These are phyloP conservation scores for Urophycis tenuis DNA, from an alignment of 2,797 vertebrate genomes.

Conservation along the genomic window DNA sequence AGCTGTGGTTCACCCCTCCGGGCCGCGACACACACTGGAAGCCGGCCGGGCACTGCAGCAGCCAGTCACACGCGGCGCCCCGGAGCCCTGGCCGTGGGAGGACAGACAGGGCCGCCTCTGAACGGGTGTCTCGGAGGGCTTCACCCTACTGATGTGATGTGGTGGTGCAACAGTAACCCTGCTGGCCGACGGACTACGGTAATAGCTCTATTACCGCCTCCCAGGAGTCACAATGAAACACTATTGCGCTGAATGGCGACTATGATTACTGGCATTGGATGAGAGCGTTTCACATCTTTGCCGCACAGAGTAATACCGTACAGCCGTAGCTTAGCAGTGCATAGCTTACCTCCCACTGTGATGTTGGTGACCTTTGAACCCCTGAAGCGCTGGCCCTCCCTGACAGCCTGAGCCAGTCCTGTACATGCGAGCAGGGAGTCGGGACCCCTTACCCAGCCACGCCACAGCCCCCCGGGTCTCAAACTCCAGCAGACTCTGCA, in stretches of 20 bases:
- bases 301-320: not conserved
- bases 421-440: conserved; percentile 63
- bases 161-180: too few species aligned
- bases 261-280: not conserved
- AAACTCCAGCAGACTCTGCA: conserved; percentile 72
- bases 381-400: conserved; percentile 52
- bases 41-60: conserved; percentile 74
- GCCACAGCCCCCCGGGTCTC: conserved; percentile 54
- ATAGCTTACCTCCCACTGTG: conserved; percentile 71
- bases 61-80: conserved; percentile 65
- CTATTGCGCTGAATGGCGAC: not conserved
- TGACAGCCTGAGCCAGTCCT: conserved; percentile 52
- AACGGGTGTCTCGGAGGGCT: not conserved
- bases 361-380: conserved; percentile 65
- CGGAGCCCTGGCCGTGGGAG: conserved; percentile 55
- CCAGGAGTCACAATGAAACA: not conserved
- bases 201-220: not conserved
- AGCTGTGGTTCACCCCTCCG: conserved; percentile 62
- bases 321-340: too few species aligned
- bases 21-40: conserved; percentile 63
- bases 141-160: too few species aligned
- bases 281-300: not conserved
- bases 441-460: conserved; percentile 51
- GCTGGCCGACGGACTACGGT: not conserved
- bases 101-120: not conserved